A percentile compares a stretch with the other conserved stretches of the same genome.
Conservation (phyloP, 2,797 vertebrate species). For the Cyprinodon diabolis region DNA sequence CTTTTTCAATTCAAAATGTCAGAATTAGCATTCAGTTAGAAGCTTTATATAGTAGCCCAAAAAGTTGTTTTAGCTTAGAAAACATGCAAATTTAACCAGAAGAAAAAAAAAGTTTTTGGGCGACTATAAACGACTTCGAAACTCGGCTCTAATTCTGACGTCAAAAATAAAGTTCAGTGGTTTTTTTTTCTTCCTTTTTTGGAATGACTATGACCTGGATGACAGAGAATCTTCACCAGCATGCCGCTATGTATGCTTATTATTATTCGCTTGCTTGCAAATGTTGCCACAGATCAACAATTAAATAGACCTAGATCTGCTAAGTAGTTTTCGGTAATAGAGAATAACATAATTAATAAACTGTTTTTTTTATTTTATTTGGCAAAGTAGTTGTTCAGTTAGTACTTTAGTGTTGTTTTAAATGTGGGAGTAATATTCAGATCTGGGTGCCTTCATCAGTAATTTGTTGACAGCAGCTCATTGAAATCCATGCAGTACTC, state of each 20-base stretch:
- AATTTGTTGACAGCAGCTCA: constrained; percentile 35
- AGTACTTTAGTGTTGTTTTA: neutral
- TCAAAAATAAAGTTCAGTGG: too few species aligned
- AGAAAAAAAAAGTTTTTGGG: too few species aligned
- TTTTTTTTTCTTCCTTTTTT: too few species aligned
- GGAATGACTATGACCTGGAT: too few species aligned
- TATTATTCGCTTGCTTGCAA: neutral
- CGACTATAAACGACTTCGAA: too few species aligned
- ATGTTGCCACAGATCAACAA: neutral
- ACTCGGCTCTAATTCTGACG: too few species aligned
- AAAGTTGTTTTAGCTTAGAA: too few species aligned
- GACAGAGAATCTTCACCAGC: too few species aligned
- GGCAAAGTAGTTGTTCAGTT: neutral
- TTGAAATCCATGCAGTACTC: constrained; percentile 34
- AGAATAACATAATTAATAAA: neutral
- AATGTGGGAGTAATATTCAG: constrained; percentile 29
- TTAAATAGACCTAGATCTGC: neutral
- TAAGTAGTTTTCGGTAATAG: neutral
- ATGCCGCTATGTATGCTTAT: neutral
- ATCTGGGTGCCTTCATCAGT: constrained; percentile 11
- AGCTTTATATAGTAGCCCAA: too few species aligned
- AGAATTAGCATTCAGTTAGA: too few species aligned
- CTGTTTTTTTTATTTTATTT: neutral
- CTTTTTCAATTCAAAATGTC: too few species aligned
- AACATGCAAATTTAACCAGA: too few species aligned